Conservation (phyloP, 2,797 vertebrate genomes). For the Antrozous pallidus region DNA sequence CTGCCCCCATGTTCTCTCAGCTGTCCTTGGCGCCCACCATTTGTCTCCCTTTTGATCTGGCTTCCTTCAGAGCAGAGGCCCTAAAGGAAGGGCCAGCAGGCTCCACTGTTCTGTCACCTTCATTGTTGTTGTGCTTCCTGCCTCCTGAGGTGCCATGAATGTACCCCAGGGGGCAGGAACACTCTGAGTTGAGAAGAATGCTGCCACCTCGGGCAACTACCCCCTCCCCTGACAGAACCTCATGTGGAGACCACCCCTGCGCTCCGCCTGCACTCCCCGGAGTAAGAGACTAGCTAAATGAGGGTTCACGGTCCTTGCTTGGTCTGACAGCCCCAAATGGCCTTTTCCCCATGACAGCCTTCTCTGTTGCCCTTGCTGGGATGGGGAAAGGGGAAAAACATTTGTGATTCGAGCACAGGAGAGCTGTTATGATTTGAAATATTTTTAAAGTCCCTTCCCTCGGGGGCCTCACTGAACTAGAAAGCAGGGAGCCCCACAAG, state of each 20-base stretch:
- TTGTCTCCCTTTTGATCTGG: background rate
- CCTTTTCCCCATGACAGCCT: slow-evolving; percentile 51
- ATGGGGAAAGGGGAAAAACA: slow-evolving; percentile 48
- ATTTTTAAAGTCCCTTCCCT: slow-evolving; percentile 67
- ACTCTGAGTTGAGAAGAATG: background rate
- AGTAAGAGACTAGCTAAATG: background rate
- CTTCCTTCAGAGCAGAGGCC: background rate
- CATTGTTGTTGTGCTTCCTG: background rate
- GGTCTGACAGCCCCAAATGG: background rate
- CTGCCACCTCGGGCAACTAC: background rate
- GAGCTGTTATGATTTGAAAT: slow-evolving; percentile 59
- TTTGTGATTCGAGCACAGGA: slow-evolving; percentile 56
- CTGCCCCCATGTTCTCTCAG: background rate
- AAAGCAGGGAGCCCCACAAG: slow-evolving; percentile 54
- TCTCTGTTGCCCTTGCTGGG: slow-evolving; percentile 62
- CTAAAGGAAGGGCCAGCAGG: background rate
- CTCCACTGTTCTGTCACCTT: background rate
- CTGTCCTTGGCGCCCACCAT: background rate
- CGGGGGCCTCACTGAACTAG: slow-evolving; percentile 54
- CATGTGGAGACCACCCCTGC: background rate
- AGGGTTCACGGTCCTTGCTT: slow-evolving; percentile 3
- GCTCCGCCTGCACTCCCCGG: too few species aligned
- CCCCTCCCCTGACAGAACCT: background rate
- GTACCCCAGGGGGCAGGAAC: background rate
- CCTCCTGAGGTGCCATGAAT: too few species aligned